These are phyloP conservation scores for Diadophis punctatus DNA, from an alignment of 2,113 vertebrate species.

Conservation along the genomic window DNA sequence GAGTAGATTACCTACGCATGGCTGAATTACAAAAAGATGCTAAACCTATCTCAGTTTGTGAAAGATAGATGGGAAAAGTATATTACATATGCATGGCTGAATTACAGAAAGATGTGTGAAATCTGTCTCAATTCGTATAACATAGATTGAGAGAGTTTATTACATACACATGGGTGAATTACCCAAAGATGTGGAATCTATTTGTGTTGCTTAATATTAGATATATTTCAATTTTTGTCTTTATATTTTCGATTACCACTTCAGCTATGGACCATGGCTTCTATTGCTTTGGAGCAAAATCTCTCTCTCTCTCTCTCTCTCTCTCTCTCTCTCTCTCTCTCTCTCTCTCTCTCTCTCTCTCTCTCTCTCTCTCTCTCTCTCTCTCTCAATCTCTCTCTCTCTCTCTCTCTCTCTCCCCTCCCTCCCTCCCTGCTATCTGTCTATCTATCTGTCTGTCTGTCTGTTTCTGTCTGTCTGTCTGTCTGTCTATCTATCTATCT, in stretches of 20 bases:
- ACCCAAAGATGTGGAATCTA: background rate
- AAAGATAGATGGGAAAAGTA: background rate
- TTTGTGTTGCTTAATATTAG: background rate
- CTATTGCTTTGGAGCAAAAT: too few relatives aligned
- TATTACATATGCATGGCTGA: background rate
- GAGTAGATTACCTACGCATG: background rate
- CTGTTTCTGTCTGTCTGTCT: too few relatives aligned
- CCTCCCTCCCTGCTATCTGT: too few relatives aligned
- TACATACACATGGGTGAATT: background rate
- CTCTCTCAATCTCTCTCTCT: too few relatives aligned
- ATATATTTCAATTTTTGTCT: background rate
- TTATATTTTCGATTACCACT: background rate
- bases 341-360: too few relatives aligned
- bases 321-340: too few relatives aligned
- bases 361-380: too few relatives aligned
- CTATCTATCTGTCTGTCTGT: too few relatives aligned
- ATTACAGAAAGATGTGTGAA: background rate
- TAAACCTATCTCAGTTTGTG: background rate
- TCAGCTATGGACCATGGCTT: background rate
- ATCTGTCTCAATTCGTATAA: background rate
- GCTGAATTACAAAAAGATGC: background rate
- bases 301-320: too few relatives aligned
- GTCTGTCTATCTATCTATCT: too few relatives aligned
- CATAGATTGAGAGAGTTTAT: background rate
- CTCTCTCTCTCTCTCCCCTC: too few relatives aligned